Conservation (phyloP, 2,888 invertebrate genomes). For the Scrobipalpa costella region DNA sequence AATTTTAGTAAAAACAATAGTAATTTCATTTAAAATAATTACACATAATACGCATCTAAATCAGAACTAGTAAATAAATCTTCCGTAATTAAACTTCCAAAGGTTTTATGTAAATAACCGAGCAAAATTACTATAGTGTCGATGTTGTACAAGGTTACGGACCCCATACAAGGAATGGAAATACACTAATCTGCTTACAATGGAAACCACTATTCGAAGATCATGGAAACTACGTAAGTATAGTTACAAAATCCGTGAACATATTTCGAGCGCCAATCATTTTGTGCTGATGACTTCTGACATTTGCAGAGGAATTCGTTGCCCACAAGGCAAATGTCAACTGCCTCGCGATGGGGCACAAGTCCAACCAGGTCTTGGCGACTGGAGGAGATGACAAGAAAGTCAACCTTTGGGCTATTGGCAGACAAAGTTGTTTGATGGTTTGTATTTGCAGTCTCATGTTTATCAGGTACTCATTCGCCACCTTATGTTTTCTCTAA, state of each 20-base stretch:
- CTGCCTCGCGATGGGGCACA: constrained; percentile 93
- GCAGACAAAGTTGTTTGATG: constrained; percentile 97
- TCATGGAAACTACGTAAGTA: constrained; percentile 92
- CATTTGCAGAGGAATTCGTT: constrained; percentile 89
- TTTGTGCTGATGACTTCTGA: constrained; percentile 2
- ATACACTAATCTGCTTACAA: constrained; percentile 48
- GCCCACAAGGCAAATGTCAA: constrained; percentile 94
- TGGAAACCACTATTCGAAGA: constrained; percentile 82
- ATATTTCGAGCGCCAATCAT: background rate
- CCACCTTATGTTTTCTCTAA: no score
- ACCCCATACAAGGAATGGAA: constrained; percentile 49
- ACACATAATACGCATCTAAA: background rate
- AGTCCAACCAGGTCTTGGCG: constrained; percentile 94
- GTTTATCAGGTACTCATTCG: no score
- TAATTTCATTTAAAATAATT: constrained; percentile 5
- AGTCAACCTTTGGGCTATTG: constrained; percentile 98
- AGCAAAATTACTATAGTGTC: background rate
- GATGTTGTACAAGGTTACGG: constrained; percentile 40
- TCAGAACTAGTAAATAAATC: background rate
- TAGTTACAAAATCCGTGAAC: background rate
- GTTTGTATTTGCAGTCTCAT: constrained; percentile 69
- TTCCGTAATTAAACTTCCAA: background rate
- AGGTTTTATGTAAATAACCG: background rate
- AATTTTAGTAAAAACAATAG: constrained; percentile 13
- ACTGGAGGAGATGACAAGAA: constrained; percentile 98